Evolutionary conservation across 2,113 vertebrate genomes (phyloP).

Genomic region (Peromyscus leucopus): DNA sequence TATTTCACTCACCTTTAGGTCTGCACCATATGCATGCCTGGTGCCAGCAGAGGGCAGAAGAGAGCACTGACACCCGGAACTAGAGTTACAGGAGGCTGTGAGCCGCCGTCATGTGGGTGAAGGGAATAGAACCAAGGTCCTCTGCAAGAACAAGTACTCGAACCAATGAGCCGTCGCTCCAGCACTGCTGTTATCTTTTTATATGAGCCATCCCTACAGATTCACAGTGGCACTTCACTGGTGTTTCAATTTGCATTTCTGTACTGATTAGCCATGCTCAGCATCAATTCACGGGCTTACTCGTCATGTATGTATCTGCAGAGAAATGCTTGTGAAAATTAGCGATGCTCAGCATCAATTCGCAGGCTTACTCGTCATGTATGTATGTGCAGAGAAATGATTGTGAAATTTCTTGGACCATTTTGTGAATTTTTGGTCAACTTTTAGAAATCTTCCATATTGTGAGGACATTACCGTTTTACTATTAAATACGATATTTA

Average conservation of each 20-base stretch:
- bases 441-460: background rate
- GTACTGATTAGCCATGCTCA: background rate
- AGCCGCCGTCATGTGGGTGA: no score
- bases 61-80: background rate
- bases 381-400: background rate
- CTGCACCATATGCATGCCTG: background rate
- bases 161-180: background rate
- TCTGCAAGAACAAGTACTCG: background rate
- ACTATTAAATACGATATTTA: background rate
- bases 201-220: background rate
- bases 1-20: background rate
- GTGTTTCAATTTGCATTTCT: background rate
- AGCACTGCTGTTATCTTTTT: background rate
- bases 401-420: background rate
- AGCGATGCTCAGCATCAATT: background rate
- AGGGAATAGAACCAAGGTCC: no score
- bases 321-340: background rate
- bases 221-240: background rate
- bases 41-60: background rate
- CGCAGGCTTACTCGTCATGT: background rate
- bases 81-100: no score
- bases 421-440: background rate
- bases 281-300: background rate
- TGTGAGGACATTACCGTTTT: background rate
- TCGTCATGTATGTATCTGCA: background rate